These are phyloP conservation scores for Paguma larvata DNA, from an alignment of 2,797 vertebrate species.

Conservation along the genomic window DNA sequence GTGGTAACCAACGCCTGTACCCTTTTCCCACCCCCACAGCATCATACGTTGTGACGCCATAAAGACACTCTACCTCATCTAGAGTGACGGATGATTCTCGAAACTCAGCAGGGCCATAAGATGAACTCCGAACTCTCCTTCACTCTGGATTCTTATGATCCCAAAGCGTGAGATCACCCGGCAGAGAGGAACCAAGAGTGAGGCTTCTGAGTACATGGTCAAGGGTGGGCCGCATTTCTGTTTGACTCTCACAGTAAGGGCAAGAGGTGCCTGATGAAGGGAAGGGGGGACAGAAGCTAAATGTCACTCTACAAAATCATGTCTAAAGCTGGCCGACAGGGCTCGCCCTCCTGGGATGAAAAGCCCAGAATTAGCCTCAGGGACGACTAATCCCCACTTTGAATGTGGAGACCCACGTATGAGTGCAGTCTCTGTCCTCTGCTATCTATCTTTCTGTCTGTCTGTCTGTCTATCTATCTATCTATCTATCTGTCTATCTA, in stretches of 20 bases:
- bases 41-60: neutral
- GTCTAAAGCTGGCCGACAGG: neutral
- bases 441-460: neutral
- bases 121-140: neutral
- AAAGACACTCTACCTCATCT: neutral
- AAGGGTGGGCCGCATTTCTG: neutral
- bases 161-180: neutral
- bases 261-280: neutral
- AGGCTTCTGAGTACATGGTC: neutral
- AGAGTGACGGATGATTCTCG: neutral
- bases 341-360: neutral
- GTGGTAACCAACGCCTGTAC: neutral
- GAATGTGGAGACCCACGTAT: neutral
- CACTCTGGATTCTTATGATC: neutral
- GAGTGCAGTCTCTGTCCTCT: neutral
- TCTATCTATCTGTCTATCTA: too few species aligned
- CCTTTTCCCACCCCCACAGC: neutral
- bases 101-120: neutral
- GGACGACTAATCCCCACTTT: neutral
- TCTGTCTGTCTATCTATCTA: too few species aligned
- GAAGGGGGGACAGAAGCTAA: neutral
- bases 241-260: neutral
- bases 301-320: neutral
- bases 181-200: neutral
- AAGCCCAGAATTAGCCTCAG: neutral